phyloP scores from a whole-genome alignment of 2,113 vertebrate species.

The Blennius ocellaris region DNA sequence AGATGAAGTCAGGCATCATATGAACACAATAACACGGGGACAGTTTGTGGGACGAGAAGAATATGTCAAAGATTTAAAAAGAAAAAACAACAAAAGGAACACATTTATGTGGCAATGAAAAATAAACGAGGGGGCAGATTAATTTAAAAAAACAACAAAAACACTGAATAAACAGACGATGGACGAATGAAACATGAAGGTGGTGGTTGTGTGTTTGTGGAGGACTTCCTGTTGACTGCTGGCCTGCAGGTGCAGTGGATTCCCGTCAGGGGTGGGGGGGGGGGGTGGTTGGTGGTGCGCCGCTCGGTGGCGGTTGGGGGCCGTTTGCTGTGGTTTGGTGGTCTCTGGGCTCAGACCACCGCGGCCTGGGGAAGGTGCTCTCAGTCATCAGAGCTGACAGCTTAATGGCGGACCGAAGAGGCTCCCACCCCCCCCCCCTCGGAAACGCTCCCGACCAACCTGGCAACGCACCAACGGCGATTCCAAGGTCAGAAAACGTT shows the following conservation, averaged over 20 bases:
- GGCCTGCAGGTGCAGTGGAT: constrained; percentile 60
- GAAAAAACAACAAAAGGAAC: no score
- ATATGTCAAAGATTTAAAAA: no score
- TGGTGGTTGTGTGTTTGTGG: no score
- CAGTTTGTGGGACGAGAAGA: no score
- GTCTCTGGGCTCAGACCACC: constrained; percentile 56
- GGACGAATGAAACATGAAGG: no score
- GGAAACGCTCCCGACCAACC: neutral
- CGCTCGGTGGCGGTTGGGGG: neutral
- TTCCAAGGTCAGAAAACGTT: neutral
- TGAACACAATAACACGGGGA: no score
- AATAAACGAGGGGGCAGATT: no score
- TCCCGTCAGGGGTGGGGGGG: constrained; percentile 45
- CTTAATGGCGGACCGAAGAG: constrained; percentile 50
- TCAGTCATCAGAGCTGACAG: constrained; percentile 69
- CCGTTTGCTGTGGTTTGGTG: constrained; percentile 53
- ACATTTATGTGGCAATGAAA: no score
- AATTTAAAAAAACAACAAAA: no score
- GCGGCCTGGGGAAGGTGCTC: constrained; percentile 22
- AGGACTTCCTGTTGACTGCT: no score
- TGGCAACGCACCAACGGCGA: neutral
- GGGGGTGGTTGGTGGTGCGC: neutral
- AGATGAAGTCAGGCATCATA: no score
- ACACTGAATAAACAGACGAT: no score
- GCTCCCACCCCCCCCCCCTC: neutral